Base-by-base conservation (phyloP, 2,113 vertebrate species). In the Gymnocephalus cernua region DNA sequence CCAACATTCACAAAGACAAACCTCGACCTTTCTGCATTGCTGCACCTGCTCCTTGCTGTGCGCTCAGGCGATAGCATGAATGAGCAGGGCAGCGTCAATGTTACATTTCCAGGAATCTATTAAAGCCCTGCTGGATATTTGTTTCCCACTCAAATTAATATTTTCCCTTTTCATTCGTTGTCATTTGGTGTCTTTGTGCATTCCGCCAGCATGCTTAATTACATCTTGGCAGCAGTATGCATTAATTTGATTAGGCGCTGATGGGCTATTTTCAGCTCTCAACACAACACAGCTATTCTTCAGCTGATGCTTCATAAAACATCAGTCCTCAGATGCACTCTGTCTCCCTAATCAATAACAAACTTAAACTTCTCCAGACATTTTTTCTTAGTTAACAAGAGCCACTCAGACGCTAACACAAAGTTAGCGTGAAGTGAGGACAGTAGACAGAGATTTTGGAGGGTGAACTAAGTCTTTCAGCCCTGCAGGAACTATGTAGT, bases 201-300 rank as follows among this genome's bases (percentile, higher is more conserved):
- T 81, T 85, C 65, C 58, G 50, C 41, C 35, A 15, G 76, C 83
- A 72, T 59, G 76, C 66, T 78, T 79, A 82, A 82, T 89, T 87
- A 80, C 77, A 86, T 89, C 81, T 69, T 77, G 81, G 87, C 85
- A 69, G 64, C 74, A 69, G 73, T 48, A 63, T 44, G 68, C 87
- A 85, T 88, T 88, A 77, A 94, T 89, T 81, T 67, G 77, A 85
- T 90, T 91, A 90, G 86, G 71, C 57, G n/a, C 78, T 83, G 88
- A 92, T 83, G 88, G 74, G 87, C 81, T 83, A 89, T 90, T 91
- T 89, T 91, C 84, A 76, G 84, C 85, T 64, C 78, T 79, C 82
- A 72, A 63, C 82, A 70, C 73, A 76, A 84, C 78, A 35, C 23
- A n/a, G 69, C 84, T 41, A 75, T 89, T 87, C 85, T 80, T 79